Percentiles rank a stretch among this genome's conserved stretches.
These are phyloP conservation scores for Vireo griseus DNA, from an alignment of 2,797 vertebrate species.

Conservation along the genomic window DNA sequence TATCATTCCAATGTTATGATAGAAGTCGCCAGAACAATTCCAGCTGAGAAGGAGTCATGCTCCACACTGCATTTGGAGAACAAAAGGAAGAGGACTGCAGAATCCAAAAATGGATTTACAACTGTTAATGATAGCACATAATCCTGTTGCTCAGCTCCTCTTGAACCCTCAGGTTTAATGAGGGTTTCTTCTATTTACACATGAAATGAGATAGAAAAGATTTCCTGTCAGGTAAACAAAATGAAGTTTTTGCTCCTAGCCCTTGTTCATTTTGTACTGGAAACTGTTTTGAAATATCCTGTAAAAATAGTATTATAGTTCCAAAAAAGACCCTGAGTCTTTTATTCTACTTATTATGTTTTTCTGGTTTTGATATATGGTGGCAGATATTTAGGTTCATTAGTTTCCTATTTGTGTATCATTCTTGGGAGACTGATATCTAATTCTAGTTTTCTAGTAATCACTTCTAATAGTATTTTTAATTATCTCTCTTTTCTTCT, in stretches of 20 bases:
- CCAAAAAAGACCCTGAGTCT: background rate
- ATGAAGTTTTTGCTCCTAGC: background rate
- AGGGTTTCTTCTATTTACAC: background rate
- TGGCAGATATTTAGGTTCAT: background rate
- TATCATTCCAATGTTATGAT: constrained; percentile 35
- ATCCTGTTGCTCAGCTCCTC: background rate
- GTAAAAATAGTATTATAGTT: background rate
- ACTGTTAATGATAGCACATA: background rate
- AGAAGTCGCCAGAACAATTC: constrained; percentile 1
- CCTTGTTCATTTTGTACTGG: background rate
- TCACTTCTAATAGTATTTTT: background rate
- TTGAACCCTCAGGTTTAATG: background rate
- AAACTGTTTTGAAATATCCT: background rate
- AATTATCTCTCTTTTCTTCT: background rate
- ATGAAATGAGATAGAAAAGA: background rate
- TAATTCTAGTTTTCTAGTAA: background rate
- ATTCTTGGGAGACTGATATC: background rate
- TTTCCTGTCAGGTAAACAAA: background rate
- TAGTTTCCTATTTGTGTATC: background rate
- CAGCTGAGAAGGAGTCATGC: background rate
- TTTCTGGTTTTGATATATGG: background rate
- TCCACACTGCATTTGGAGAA: background rate
- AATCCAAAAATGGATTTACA: background rate
- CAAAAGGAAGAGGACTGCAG: background rate
- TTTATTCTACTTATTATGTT: background rate